Base-by-base conservation (phyloP, 2,113 vertebrate genomes). In the Urocitellus parryii region DNA sequence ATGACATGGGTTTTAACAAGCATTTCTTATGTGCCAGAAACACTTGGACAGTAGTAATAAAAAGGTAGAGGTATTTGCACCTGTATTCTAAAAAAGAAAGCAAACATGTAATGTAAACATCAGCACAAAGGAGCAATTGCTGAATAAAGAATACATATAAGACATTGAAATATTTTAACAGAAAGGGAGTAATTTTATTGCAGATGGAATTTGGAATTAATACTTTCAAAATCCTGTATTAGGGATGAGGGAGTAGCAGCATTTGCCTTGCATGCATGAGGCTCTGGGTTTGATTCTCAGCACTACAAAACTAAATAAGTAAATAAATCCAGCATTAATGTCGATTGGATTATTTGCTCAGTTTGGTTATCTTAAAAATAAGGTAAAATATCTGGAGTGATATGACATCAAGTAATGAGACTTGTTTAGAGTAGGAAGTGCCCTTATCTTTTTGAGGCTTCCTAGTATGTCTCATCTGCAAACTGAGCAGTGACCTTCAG, bases 21-120 rank as follows among this genome's bases (percentile, higher is more conserved):
- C 27, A 74, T 70, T 95, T 83, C 27, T 18, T 89, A 2, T 51
- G 34, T 93, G 39, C 74, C 42, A 85, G n/a, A 93, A 89, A 84
- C 58, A 45, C 34, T n/a, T 81, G 65, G 53, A 68, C 37, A n/a
- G 4, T 72, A 29, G 63, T 77, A 92, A 83, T 88, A 83, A 70
- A 92, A 80, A 63, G 48, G 78, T 48, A 48, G 12, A 42, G 8
- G 25, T 20, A 24, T 84, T 83, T 53, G 29, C 1, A 37, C 20
- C 53, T 87, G 25, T 32, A 18, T 27, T 65, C 56, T 74, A 79
- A 37, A 56, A 92, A 70, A 81, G 79, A 86, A 78, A 78, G 61
- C 65, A 65, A 96, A 90, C 24, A 48, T 79, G 17, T 42, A 88
- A 87, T 37, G 13, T 56, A 94, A 51, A 45, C 27, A 45, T 10